Conservation (phyloP, 2,797 vertebrate species). For the Coluber constrictor region DNA sequence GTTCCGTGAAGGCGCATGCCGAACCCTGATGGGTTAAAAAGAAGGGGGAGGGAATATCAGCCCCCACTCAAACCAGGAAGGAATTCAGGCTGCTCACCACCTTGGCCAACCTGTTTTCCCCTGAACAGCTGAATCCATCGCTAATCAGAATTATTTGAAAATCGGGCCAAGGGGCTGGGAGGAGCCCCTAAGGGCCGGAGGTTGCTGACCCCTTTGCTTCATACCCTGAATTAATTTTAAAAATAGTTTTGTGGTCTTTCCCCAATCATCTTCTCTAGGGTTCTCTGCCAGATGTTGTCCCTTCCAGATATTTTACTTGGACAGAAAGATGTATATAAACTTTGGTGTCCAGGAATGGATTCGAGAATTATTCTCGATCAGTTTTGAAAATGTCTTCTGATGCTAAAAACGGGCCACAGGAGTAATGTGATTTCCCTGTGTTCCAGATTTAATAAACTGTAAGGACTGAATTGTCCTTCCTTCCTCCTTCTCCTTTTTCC, state of each 20-base stretch:
- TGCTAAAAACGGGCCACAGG: neutral
- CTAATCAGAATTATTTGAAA: neutral
- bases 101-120: neutral
- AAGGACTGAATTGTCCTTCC: neutral
- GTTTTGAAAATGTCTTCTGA: neutral
- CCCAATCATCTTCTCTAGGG: neutral
- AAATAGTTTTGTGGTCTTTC: neutral
- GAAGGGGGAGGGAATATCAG: fast-evolving
- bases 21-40: constrained; percentile 78
- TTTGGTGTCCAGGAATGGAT: neutral
- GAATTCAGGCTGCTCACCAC: neutral
- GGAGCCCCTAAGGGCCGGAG: neutral
- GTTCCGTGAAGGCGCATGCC: constrained; percentile 88
- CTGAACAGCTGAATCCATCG: neutral
- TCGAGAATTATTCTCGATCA: neutral
- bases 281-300: neutral
- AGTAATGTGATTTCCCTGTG: neutral
- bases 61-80: no score
- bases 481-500: no score
- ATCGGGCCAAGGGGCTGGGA: neutral
- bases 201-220: neutral
- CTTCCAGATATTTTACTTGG: neutral
- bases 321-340: neutral
- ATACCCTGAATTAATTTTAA: neutral
- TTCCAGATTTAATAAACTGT: neutral